A percentile compares a stretch with the other conserved stretches of the same genome.
These are phyloP conservation scores for Villa cingulata DNA, from an alignment of 2,888 invertebrate genomes.

Conservation along the genomic window DNA sequence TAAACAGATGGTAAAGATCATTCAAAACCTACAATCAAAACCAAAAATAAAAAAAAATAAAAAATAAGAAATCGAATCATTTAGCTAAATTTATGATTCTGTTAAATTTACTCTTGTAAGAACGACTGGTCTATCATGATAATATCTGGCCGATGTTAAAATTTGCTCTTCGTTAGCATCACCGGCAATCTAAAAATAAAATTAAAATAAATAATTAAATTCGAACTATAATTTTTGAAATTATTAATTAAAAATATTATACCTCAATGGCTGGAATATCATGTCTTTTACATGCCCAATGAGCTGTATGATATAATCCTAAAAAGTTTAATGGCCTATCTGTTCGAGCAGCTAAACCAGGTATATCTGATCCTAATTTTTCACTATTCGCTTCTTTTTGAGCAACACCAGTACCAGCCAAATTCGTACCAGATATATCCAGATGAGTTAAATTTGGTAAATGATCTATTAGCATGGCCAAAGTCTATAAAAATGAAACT, in stretches of 20 bases:
- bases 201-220: constrained; percentile 2
- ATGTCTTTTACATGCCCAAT: constrained; percentile 79
- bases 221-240: background rate
- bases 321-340: constrained; percentile 72
- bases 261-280: constrained; percentile 84
- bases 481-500: constrained; percentile 20
- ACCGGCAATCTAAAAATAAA: constrained; percentile 59
- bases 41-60: background rate
- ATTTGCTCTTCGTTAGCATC: constrained; percentile 86
- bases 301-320: constrained; percentile 78
- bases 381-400: constrained; percentile 35
- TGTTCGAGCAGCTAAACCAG: constrained; percentile 67
- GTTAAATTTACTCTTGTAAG: constrained; percentile 40
- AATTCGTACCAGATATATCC: constrained; percentile 92
- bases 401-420: constrained; percentile 74
- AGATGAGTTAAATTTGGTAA: constrained; percentile 65
- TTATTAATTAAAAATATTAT: constrained; percentile 18
- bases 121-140: constrained; percentile 72
- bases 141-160: constrained; percentile 66
- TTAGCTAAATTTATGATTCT: too few species aligned
- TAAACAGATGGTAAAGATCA: constrained; percentile 77
- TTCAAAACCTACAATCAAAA: constrained; percentile 70
- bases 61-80: background rate
- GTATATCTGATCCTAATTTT: constrained; percentile 51
- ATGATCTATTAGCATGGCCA: constrained; percentile 56